Evolutionary conservation across 2,888 invertebrate genomes (phyloP), one percentile per base, ranked within the genome.

Genomic region (Charanyca ferruginea): DNA sequence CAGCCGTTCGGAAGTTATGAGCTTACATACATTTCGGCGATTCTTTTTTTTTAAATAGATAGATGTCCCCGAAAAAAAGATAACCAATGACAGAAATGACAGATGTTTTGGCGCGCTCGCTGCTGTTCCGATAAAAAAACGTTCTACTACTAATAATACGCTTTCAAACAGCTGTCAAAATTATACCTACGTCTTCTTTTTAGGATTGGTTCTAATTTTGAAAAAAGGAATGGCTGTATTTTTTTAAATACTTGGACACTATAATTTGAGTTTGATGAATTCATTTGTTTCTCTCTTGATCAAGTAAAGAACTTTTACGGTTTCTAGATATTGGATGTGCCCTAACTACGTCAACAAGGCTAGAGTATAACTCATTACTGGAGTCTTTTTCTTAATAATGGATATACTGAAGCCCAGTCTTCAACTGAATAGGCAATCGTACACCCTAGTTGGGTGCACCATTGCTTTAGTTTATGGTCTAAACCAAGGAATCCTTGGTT

Each of bases 91-190:
- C 11, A 38, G 38, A 3, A 11, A 11, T 60, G 41, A 42, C 54
- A 53, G 41, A 45, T 41, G 20, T 48, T 41, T 41, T 32, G 23
- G 28, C 47, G 57, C 32, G 23, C 20, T 32, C 7, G 11, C 20
- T 23, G 22, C 9, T 25, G 11, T 25, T n/a, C n/a, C n/a, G n/a
- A n/a, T 18, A 47, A 13, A 22, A 44, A 49, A 16, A 18, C 44
- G 49, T 59, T 68, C 59, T 20, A 18, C 49, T n/a, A n/a, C n/a
- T n/a, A n/a, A n/a, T n/a, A n/a, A n/a, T n/a, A n/a, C n/a, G n/a
- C n/a, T 59, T 59, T 68, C 18, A 60, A 59, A 51, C 22, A 51
- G 22, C 25, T 51, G 59, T 51, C 28, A 38, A 22, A 22, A 38
- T 32, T 3, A 20, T n/a, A 32, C 9, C 6, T n/a, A 32, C 9